These are phyloP conservation scores for Darevskia nairensis DNA, from an alignment of 2,797 vertebrate species.

Conservation along the genomic window DNA sequence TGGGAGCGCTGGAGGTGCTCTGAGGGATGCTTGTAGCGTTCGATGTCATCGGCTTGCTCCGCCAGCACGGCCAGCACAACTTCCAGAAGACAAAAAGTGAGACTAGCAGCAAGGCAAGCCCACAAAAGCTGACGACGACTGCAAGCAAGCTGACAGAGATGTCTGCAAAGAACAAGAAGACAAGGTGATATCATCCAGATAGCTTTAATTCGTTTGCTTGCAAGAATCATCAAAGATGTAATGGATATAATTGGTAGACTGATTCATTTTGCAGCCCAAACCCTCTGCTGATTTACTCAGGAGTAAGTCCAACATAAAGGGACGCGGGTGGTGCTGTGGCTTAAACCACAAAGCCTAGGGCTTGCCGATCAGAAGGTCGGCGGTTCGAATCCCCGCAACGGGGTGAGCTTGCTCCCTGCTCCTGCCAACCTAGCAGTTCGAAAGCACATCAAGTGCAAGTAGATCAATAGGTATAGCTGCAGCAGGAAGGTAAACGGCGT, in stretches of 20 bases:
- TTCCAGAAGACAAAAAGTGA: constrained; percentile 99
- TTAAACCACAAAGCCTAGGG: too few species aligned
- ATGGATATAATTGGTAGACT: neutral
- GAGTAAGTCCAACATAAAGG: neutral
- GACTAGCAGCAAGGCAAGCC: constrained; percentile 95
- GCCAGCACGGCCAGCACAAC: constrained; percentile 98
- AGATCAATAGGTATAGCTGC: too few species aligned
- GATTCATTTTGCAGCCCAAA: neutral
- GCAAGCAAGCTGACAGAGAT: constrained; percentile 97
- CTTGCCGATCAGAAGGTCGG: too few species aligned
- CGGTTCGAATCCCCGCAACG: too few species aligned
- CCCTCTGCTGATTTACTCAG: neutral
- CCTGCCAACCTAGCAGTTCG: too few species aligned
- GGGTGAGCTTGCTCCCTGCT: too few species aligned
- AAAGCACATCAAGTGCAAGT: too few species aligned
- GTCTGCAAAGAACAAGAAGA: constrained; percentile 84
- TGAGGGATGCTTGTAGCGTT: constrained; percentile 80
- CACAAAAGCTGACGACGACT: constrained; percentile 97
- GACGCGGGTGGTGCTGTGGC: too few species aligned
- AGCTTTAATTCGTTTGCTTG: constrained; percentile 14
- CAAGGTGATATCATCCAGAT: constrained; percentile 43
- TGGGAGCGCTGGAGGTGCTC: constrained; percentile 81
- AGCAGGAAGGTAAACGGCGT: too few species aligned
- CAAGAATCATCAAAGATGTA: constrained; percentile 5
- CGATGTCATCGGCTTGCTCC: constrained; percentile 88